Percentiles rank a stretch among this genome's conserved stretches.
Evolutionary conservation across 2,113 vertebrate species (phyloP).

Genomic region (Labeo rohita): DNA sequence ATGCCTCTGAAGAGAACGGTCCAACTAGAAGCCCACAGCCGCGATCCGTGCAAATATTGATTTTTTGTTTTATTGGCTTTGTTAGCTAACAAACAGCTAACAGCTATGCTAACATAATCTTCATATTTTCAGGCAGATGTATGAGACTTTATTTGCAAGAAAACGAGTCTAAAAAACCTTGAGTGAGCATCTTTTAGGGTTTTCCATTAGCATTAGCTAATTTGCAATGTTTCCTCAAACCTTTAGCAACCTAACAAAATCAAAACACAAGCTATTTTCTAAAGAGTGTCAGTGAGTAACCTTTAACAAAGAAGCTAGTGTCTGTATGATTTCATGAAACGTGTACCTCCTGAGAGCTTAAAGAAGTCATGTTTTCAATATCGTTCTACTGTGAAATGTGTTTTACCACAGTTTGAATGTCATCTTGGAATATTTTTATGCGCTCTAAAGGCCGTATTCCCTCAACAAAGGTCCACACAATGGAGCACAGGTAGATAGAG

Average conservation of each 20-base stretch:
- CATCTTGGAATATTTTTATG: slow-evolving; percentile 44
- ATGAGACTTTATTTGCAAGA: neutral
- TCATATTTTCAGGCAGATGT: neutral
- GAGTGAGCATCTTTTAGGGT: neutral
- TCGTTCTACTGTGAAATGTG: slow-evolving; percentile 56
- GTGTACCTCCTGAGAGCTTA: slow-evolving; percentile 45
- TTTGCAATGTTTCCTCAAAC: neutral
- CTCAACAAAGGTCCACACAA: slow-evolving; percentile 39
- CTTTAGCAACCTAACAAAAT: slow-evolving; percentile 46
- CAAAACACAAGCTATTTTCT: slow-evolving; percentile 31
- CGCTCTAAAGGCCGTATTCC: slow-evolving; percentile 25
- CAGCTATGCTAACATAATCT: neutral
- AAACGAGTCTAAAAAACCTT: neutral
- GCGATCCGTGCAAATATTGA: neutral
- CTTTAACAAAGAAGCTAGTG: slow-evolving; percentile 53
- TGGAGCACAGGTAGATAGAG: slow-evolving; percentile 28
- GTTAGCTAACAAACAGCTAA: neutral
- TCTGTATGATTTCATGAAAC: slow-evolving; percentile 55
- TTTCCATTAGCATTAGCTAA: neutral
- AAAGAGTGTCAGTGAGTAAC: slow-evolving; percentile 52
- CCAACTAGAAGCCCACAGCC: neutral
- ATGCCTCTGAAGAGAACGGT: neutral
- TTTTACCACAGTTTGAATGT: slow-evolving; percentile 52
- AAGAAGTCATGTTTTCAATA: slow-evolving; percentile 42
- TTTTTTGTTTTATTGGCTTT: neutral